Base-by-base conservation (phyloP, 2,113 vertebrate species). In the Melanocharis versteri region DNA sequence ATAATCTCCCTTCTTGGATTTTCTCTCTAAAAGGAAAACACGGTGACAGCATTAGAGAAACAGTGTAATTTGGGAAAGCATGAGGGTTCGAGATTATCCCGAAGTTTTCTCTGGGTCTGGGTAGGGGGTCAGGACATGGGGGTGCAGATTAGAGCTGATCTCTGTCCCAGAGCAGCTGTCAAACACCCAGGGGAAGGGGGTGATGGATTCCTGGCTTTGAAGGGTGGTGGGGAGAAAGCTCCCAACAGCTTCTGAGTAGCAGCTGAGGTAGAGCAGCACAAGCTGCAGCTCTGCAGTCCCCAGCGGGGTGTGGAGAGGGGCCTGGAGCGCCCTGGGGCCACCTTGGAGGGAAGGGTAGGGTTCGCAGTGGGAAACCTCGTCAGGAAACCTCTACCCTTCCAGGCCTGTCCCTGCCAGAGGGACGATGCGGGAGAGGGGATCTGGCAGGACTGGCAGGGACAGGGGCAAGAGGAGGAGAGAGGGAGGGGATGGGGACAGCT, bases 11-110 rank as follows among this genome's bases (percentile, higher is more conserved):
- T 42, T 47, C 61, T 53, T 5, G 1, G 33, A 42, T 81, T 62
- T 81, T 78, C 17, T 48, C 31, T 78, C 79, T 94, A 15, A 70
- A 62, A 72, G 27, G 39, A 83, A 86, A 89, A 30, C 9, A 23
- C 0, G 5, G 18, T 3, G 33, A 87, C 23, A 81, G 27, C 8
- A 6, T 87, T 66, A 94, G 48, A 64, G 27, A 60, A 88, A 30
- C 8, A 4, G 48, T 0, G 2, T 16, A 3, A 24, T 28, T 22
- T 39, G 48, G 35, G 39, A 50, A 71, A 70, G 47, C 1, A 0
- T 3, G 20, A 15, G n/a, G 58, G 15, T 54, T 62, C 3, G 3
- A 53, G 22, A 5, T 42, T 6, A 37, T 10, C 12, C 28, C 1
- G 0, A 22, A 15, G 53, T 7, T 80, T 6, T 83, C 6, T 24